Evolutionary conservation across 2,797 vertebrate genomes (phyloP).

Genomic region (Hirundo rustica): DNA sequence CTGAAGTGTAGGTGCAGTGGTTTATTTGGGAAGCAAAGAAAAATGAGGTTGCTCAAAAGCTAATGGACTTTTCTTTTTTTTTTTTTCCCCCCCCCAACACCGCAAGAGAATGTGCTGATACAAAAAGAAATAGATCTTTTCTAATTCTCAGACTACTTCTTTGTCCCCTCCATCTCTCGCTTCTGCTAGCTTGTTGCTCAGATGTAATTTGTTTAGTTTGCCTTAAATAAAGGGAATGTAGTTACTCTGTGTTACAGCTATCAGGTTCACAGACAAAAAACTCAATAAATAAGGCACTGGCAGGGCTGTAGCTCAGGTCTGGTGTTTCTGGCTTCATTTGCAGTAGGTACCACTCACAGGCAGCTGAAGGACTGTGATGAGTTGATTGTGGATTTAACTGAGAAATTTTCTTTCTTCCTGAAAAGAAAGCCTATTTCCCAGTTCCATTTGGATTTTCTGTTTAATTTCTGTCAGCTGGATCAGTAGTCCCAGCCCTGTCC

Average conservation of each 20-base stretch:
- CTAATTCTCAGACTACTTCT: constrained; percentile 62
- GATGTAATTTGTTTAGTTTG: constrained; percentile 43
- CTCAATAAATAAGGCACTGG: neutral
- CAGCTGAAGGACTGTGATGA: neutral
- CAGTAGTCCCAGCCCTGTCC: neutral
- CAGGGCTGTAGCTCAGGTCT: neutral
- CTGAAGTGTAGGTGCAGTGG: constrained; percentile 62
- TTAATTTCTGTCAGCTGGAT: neutral
- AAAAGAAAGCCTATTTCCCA: neutral
- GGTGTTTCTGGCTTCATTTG: neutral
- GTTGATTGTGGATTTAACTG: neutral
- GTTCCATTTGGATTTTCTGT: neutral
- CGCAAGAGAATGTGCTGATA: constrained; percentile 35
- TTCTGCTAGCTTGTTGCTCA: neutral
- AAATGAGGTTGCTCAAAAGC: constrained; percentile 70
- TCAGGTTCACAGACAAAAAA: neutral
- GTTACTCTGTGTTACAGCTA: constrained; percentile 34
- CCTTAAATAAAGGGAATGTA: constrained; percentile 51
- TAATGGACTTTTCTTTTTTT: constrained; percentile 16
- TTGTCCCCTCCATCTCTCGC: constrained; percentile 11
- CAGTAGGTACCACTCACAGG: neutral
- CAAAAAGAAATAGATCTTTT: constrained; percentile 65
- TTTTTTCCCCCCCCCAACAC: neutral
- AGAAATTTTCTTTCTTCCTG: neutral
- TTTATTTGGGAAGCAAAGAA: constrained; percentile 71